Evolutionary conservation across 1,140 invertebrate genomes (phyloP).

Genomic region (Oedothorax gibbosus): DNA sequence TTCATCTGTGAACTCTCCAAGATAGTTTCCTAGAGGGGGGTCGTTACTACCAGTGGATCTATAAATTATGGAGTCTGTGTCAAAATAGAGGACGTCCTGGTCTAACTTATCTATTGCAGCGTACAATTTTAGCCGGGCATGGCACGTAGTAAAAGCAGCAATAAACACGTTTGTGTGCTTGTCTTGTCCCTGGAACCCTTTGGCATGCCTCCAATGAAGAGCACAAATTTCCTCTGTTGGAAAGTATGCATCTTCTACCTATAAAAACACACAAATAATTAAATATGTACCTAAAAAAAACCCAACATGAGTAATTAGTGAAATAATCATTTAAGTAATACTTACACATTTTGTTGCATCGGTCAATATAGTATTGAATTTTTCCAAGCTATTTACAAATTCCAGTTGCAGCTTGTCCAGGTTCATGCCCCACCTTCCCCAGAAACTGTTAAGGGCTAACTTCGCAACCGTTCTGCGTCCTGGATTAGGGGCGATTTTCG

Average conservation of each 20-base stretch:
- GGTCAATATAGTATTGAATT: too few species aligned
- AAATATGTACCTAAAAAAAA: too few species aligned
- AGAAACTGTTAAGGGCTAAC: background rate
- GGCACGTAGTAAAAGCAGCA: conserved; percentile 25
- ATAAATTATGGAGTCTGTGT: conserved; percentile 35
- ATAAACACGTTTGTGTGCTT: conserved; percentile 32
- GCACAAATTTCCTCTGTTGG: too few species aligned
- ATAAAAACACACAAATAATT: too few species aligned
- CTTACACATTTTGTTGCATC: too few species aligned
- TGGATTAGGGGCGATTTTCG: background rate
- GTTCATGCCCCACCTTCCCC: background rate
- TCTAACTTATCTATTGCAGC: conserved; percentile 22
- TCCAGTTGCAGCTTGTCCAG: too few species aligned
- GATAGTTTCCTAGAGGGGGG: background rate
- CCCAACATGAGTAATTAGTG: too few species aligned
- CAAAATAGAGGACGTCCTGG: conserved; percentile 35
- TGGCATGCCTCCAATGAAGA: too few species aligned
- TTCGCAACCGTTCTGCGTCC: conserved; percentile 1
- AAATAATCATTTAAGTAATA: too few species aligned
- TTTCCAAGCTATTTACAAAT: too few species aligned
- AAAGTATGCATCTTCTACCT: too few species aligned
- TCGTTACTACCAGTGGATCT: conserved; percentile 16
- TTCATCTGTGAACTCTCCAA: conserved; percentile 18
- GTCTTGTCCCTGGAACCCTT: too few species aligned
- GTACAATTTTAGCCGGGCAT: conserved; percentile 26